Conservation (phyloP, 1,140 invertebrate species). For the Brachystomella parvula region DNA sequence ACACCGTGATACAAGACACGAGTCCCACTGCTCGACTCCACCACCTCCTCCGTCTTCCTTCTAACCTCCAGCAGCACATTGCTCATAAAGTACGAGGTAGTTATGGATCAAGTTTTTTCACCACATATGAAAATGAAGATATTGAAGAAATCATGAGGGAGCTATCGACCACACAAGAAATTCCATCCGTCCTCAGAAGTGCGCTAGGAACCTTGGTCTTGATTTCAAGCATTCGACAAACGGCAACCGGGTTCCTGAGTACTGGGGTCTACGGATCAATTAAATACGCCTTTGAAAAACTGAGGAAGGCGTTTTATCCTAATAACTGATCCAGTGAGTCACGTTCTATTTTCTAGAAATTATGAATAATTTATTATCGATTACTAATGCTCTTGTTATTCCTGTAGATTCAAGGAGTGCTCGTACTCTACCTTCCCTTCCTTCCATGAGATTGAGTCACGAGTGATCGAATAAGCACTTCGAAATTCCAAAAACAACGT, state of each 20-base stretch:
- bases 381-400: not conserved
- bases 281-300: constrained; percentile 41
- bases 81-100: not conserved
- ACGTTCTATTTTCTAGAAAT: not conserved
- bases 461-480: too few relatives aligned
- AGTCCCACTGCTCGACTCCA: not conserved
- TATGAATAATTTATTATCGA: not conserved
- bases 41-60: not conserved
- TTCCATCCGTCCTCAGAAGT: not conserved
- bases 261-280: constrained; percentile 27
- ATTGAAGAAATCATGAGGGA: not conserved
- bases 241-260: constrained; percentile 27
- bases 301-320: constrained; percentile 19
- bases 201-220: constrained; percentile 16
- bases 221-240: constrained; percentile 26
- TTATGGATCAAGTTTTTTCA: not conserved
- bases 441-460: too few relatives aligned
- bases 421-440: too few relatives aligned
- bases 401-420: too few relatives aligned
- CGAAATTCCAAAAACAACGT: too few relatives aligned
- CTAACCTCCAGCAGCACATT: not conserved
- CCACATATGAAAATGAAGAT: not conserved
- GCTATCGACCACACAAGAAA: not conserved
- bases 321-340: not conserved
- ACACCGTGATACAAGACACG: not conserved